These are phyloP conservation scores for Achlya flavicornis DNA, from an alignment of 2,888 invertebrate species.

Conservation along the genomic window DNA sequence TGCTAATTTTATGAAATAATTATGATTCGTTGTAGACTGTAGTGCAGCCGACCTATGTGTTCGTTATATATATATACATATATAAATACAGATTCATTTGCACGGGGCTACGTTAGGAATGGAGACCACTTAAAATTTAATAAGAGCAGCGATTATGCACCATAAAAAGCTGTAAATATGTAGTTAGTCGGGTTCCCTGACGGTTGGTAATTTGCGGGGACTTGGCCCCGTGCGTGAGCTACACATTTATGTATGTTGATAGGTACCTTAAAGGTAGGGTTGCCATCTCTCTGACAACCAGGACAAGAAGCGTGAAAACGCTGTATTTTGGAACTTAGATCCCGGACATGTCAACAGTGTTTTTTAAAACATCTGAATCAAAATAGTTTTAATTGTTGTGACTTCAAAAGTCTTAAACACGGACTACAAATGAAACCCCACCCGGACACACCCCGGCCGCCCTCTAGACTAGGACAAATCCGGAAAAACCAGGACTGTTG, in stretches of 20 bases:
- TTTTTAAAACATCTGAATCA: too few relatives aligned
- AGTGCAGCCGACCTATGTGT: neutral
- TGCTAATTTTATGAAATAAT: neutral
- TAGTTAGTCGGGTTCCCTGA: slow-evolving; percentile 71
- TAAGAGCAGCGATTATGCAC: slow-evolving; percentile 79
- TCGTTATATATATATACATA: slow-evolving; percentile 35
- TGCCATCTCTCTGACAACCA: too few relatives aligned
- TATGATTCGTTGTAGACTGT: neutral
- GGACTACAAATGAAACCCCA: too few relatives aligned
- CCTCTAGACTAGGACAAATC: too few relatives aligned
- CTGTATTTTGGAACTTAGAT: too few relatives aligned
- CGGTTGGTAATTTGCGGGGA: slow-evolving; percentile 55
- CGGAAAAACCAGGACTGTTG: too few relatives aligned
- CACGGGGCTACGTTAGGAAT: slow-evolving; percentile 63
- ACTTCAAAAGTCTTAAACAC: too few relatives aligned
- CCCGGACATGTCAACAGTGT: too few relatives aligned
- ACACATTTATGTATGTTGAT: slow-evolving; percentile 30
- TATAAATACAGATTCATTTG: slow-evolving; percentile 55
- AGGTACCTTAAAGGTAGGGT: neutral
- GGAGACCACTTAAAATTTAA: slow-evolving; percentile 80
- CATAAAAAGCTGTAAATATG: slow-evolving; percentile 79
- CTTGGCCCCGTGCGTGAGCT: slow-evolving; percentile 32
- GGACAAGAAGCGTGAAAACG: too few relatives aligned
- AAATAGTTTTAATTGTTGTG: too few relatives aligned
- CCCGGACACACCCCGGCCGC: too few relatives aligned